A percentile compares a stretch with the other conserved stretches of the same genome.
Evolutionary conservation across 2,888 invertebrate genomes (phyloP).

Genomic region (Eueremaeus valkanovi): DNA sequence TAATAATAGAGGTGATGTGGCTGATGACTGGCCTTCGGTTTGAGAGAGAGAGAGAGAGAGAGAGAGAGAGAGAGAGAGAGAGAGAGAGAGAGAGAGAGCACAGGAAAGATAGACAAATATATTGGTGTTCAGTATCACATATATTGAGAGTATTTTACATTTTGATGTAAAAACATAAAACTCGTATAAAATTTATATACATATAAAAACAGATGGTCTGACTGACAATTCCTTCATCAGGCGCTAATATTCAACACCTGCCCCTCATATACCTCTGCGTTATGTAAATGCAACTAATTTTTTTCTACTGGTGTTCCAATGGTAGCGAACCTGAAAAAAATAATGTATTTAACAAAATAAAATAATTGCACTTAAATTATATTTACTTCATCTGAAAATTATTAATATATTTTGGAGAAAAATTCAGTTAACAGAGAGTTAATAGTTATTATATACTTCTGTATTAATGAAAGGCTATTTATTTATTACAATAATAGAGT

Average conservation of each 20-base stretch:
- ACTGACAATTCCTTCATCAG: not conserved
- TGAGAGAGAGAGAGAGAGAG: not conserved
- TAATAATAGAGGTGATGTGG: conserved; percentile 4
- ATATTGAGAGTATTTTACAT: too few species aligned
- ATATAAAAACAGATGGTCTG: conserved; percentile 14
- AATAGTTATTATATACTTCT: too few species aligned
- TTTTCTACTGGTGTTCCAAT: not conserved
- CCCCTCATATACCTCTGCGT: conserved; percentile 1
- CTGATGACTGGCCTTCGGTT: conserved; percentile 3
- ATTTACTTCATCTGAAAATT: too few species aligned
- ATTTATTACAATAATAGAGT: too few species aligned
- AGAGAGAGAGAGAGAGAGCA: too few species aligned
- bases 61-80: too few species aligned
- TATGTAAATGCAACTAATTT: conserved; percentile 13
- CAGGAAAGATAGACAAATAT: not conserved
- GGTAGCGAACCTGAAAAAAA: not conserved
- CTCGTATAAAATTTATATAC: not conserved
- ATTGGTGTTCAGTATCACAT: not conserved
- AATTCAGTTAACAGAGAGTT: too few species aligned
- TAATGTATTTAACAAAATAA: not conserved
- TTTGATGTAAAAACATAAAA: not conserved
- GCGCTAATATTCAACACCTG: conserved; percentile 19
- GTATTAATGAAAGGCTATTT: too few species aligned
- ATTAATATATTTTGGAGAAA: too few species aligned
- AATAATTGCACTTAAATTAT: too few species aligned